Evolutionary conservation across 1,140 invertebrate species (phyloP).

Genomic region (Ips typographus): DNA sequence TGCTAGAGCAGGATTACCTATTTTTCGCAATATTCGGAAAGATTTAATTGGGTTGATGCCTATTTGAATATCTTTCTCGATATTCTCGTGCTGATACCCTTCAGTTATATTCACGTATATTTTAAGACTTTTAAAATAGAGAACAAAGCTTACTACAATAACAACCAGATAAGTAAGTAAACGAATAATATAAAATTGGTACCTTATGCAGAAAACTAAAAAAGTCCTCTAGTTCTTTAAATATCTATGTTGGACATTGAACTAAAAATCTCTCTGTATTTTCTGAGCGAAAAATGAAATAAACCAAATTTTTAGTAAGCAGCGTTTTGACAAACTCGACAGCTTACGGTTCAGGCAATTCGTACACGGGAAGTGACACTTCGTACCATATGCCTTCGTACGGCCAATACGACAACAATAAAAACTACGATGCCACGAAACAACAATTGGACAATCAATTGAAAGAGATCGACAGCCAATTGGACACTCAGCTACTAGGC

Average conservation of each 20-base stretch:
- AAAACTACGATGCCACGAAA: constrained; percentile 72
- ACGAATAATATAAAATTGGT: too few relatives aligned
- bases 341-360: constrained; percentile 61
- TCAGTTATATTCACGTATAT: too few relatives aligned
- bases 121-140: too few relatives aligned
- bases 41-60: constrained; percentile 4
- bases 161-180: too few relatives aligned
- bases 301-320: constrained; percentile 51
- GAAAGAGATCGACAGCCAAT: constrained; percentile 75
- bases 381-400: constrained; percentile 54
- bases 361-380: constrained; percentile 59
- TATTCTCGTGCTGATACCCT: not conserved
- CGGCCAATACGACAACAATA: constrained; percentile 59
- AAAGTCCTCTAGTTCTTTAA: too few relatives aligned
- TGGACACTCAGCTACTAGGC: constrained; percentile 63
- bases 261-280: too few relatives aligned
- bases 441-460: constrained; percentile 79
- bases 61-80: constrained; percentile 2
- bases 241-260: too few relatives aligned
- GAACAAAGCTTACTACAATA: too few relatives aligned
- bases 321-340: constrained; percentile 60
- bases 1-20: constrained; percentile 2
- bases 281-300: too few relatives aligned
- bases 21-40: not conserved
- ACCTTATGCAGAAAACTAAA: too few relatives aligned